These are phyloP conservation scores for Chlamydotis undulata DNA, from an alignment of 2,113 vertebrate genomes.

Conservation along the genomic window DNA sequence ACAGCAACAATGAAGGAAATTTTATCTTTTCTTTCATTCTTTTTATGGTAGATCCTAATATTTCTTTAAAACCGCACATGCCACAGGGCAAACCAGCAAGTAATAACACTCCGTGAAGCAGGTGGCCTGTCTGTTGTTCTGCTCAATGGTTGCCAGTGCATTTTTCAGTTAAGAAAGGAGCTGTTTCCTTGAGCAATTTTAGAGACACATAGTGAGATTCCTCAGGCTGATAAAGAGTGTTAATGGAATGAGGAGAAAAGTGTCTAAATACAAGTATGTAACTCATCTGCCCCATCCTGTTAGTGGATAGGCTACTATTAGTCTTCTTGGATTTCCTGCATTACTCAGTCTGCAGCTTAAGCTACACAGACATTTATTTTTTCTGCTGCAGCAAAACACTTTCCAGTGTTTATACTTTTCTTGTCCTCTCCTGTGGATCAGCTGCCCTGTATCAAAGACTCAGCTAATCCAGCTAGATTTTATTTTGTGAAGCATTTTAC, in stretches of 20 bases:
- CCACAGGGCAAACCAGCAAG: not conserved
- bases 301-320: slow-evolving; percentile 56
- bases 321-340: slow-evolving; percentile 71
- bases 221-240: slow-evolving; percentile 41
- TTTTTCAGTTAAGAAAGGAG: not conserved
- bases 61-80: slow-evolving; percentile 5
- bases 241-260: slow-evolving; percentile 67
- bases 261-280: slow-evolving; percentile 36
- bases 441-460: not conserved
- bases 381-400: not conserved
- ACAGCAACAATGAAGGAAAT: not conserved
- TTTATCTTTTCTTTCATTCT: not conserved
- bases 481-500: not conserved
- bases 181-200: not conserved
- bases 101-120: not conserved
- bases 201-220: slow-evolving; percentile 49
- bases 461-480: not conserved
- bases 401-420: not conserved
- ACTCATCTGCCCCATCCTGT: slow-evolving; percentile 59
- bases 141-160: not conserved
- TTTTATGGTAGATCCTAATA: not conserved
- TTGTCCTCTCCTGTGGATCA: not conserved
- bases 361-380: not conserved
- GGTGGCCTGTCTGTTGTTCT: not conserved
- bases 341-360: slow-evolving; percentile 22